Percentiles rank a stretch among this genome's conserved stretches.
Conservation (phyloP, 2,797 vertebrate genomes). For the Anableps anableps region DNA sequence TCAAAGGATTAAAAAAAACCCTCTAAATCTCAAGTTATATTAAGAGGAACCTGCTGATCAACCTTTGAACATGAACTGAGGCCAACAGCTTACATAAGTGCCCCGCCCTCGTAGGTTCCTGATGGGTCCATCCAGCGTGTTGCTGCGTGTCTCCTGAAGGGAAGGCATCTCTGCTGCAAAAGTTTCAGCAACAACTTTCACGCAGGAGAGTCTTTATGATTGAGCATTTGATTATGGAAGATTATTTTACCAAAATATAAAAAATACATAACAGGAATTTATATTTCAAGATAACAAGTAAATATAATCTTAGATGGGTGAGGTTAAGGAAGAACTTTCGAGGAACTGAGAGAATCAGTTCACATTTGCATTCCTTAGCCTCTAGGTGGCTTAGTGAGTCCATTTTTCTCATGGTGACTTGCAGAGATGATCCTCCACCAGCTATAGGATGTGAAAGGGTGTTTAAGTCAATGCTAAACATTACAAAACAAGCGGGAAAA, state of each 20-base stretch:
- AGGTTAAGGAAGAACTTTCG: not conserved
- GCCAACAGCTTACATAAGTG: constrained; percentile 23
- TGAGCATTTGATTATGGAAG: not conserved
- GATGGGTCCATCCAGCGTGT: constrained; percentile 42
- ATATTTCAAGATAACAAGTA: not conserved
- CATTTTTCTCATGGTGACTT: not conserved
- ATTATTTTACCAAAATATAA: not conserved
- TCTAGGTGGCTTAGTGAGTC: constrained; percentile 37
- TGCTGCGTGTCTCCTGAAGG: constrained; percentile 43
- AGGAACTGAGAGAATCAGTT: not conserved
- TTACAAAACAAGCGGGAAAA: constrained; percentile 14
- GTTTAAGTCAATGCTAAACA: constrained; percentile 17
- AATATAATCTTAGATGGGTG: not conserved
- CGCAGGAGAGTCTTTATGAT: not conserved
- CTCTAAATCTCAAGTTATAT: constrained; percentile 11
- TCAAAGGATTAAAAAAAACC: not conserved
- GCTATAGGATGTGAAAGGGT: not conserved
- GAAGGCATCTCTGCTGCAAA: constrained; percentile 3
- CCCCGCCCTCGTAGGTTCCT: constrained; percentile 29
- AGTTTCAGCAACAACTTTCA: not conserved
- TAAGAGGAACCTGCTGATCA: constrained; percentile 41
- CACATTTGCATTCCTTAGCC: constrained; percentile 28
- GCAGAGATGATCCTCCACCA: not conserved
- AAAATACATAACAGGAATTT: not conserved
- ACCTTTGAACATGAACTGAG: constrained; percentile 3